Base-by-base conservation (phyloP, 2,797 vertebrate species). In the Esox lucius region DNA sequence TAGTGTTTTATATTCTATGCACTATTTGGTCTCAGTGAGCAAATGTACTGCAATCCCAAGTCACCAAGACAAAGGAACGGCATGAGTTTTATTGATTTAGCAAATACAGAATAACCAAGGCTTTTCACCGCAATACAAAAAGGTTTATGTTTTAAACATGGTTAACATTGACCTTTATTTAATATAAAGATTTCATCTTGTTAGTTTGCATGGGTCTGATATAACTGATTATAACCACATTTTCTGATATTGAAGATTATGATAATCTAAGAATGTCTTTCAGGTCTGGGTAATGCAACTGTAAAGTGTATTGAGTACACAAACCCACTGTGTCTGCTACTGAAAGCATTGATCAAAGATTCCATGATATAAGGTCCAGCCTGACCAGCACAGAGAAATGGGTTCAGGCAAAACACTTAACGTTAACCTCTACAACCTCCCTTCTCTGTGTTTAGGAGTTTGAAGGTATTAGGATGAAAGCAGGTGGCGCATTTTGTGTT, bases 1-100 rank as follows among this genome's bases (percentile, higher is more conserved):
- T 75, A 26, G 39, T 75, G 68, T 80, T 74, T 83, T 68, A 79
- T 80, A 75, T 84, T 87, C 78, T 64, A 70, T 66, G 22, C 75
- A 75, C 39, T 74, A 56, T 71, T 76, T 75, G 71, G 78, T 79
- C 75, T 79, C 46, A 68, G 65, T 72, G 31, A 81, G 74, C 35
- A 67, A 42, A 74, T 82, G 46, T 69, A 75, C 73, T 70, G 33
- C 70, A 61, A 26, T 68, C 71, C 15, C 69, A 78, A 76, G 78
- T 72, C 53, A 67, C 28, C 70, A 33, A n/a, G 49, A 31, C 59
- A 48, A 46, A 33, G 56, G 56, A 76, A 62, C 35, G 16, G 11
- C 7, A 22, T 5, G 22, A 33, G 62, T 17, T 65, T 62, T 46
- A 24, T 70, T 74, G 73, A 71, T 53, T 48, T 62, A 4, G 8